Conservation (phyloP, 2,797 vertebrate species). For the Orestias chungarensis region DNA sequence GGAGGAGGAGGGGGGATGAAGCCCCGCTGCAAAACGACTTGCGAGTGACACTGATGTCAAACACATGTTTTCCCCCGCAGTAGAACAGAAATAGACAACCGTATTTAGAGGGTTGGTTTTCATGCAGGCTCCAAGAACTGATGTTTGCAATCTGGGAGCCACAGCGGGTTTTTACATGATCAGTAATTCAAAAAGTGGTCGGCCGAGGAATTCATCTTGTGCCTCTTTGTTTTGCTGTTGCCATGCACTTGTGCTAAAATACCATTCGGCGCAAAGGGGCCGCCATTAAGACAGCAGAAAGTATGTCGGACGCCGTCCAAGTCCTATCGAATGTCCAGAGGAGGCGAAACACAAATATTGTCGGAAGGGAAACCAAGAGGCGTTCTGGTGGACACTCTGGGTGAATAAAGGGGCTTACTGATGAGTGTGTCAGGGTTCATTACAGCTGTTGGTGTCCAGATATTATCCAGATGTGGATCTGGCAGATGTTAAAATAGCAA, state of each 20-base stretch:
- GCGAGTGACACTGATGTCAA: constrained; percentile 81
- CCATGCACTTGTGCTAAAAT: constrained; percentile 86
- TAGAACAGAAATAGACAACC: constrained; percentile 82
- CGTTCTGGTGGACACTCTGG: constrained; percentile 69
- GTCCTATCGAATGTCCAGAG: constrained; percentile 73
- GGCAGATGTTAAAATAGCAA: constrained; percentile 47
- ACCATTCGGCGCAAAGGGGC: constrained; percentile 72
- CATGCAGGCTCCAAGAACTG: constrained; percentile 81
- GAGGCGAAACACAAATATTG: constrained; percentile 75
- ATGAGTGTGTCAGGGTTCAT: constrained; percentile 66
- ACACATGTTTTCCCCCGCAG: constrained; percentile 82
- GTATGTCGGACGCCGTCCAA: constrained; percentile 70
- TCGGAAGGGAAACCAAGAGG: constrained; percentile 72
- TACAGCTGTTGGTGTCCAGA: constrained; percentile 69
- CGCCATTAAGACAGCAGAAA: constrained; percentile 75
- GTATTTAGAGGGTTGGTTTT: constrained; percentile 85
- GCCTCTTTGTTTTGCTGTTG: constrained; percentile 84
- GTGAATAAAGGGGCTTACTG: constrained; percentile 74
- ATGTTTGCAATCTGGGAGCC: constrained; percentile 87
- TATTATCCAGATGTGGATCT: constrained; percentile 72
- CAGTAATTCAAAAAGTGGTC: constrained; percentile 87
- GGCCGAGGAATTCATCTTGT: constrained; percentile 81
- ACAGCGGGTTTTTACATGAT: constrained; percentile 86
- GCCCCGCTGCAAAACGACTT: constrained; percentile 59
- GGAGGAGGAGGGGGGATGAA: constrained; percentile 66